phyloP scores from a whole-genome alignment of 2,888 invertebrate genomes.

The Tortrix viridana region DNA sequence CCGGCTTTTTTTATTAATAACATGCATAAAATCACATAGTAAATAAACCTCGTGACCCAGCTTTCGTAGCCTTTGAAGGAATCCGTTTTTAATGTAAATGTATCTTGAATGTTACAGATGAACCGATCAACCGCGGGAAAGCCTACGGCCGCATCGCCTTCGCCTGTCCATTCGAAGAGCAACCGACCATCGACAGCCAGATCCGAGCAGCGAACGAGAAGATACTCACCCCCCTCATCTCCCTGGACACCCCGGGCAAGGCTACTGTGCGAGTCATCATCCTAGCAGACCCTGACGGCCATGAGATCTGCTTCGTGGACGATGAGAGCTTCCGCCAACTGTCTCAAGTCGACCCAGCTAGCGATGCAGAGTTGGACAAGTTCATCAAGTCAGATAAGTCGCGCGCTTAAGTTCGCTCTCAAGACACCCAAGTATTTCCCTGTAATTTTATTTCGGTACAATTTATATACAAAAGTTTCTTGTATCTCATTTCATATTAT shows the following conservation, averaged over 20 bases:
- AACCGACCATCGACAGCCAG: conserved; percentile 89
- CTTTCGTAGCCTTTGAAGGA: no score
- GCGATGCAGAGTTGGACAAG: conserved; percentile 90
- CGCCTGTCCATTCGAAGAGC: conserved; percentile 91
- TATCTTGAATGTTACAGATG: conserved; percentile 66
- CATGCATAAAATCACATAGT: no score
- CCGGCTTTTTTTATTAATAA: no score
- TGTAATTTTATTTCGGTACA: not conserved
- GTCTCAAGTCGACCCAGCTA: conserved; percentile 93
- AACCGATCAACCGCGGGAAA: conserved; percentile 90
- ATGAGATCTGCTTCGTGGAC: conserved; percentile 99
- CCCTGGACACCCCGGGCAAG: conserved; percentile 98
- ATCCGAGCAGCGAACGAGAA: conserved; percentile 88
- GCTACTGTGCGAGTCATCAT: conserved; percentile 98
- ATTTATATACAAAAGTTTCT: not conserved
- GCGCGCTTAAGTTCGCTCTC: conserved; percentile 54
- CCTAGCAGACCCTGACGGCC: conserved; percentile 97
- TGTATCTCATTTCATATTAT: not conserved
- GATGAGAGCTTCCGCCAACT: conserved; percentile 96
- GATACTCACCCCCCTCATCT: conserved; percentile 94
- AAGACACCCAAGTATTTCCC: not conserved
- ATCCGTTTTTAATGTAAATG: not conserved
- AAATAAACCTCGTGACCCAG: no score
- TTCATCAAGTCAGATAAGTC: conserved; percentile 89
- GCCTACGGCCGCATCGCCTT: conserved; percentile 98